A percentile compares a stretch with the other conserved stretches of the same genome.
These are phyloP conservation scores for Dermochelys coriacea DNA, from an alignment of 2,797 vertebrate species.

Conservation along the genomic window DNA sequence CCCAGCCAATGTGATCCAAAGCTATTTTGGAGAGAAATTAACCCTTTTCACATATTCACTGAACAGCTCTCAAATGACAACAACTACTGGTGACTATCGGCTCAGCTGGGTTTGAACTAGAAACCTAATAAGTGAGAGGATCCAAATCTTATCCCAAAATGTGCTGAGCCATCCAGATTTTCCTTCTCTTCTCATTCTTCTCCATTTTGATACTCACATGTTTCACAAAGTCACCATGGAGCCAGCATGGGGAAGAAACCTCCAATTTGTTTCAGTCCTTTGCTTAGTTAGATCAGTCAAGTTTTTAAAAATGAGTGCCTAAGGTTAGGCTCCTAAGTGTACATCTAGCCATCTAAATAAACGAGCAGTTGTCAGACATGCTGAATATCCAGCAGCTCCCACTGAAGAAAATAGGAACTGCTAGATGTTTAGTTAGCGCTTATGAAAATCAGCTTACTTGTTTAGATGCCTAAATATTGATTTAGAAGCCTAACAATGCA, in stretches of 20 bases:
- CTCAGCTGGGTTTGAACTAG: neutral
- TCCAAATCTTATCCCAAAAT: neutral
- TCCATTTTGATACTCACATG: neutral
- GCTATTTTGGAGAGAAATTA: neutral
- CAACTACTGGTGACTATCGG: neutral
- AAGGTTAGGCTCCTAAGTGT: neutral
- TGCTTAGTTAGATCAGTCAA: neutral
- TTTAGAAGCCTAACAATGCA: neutral
- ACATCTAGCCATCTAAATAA: neutral
- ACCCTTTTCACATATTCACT: neutral
- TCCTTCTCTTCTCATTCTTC: neutral
- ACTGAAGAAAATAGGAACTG: neutral
- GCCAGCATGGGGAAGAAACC: neutral
- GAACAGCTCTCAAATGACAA: neutral
- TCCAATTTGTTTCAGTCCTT: neutral
- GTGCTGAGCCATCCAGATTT: neutral
- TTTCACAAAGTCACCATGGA: neutral
- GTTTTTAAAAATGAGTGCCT: neutral
- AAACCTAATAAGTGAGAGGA: neutral
- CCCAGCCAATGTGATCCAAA: neutral
- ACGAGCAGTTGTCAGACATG: neutral
- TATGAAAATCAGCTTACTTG: neutral
- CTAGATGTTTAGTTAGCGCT: neutral
- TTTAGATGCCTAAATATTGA: neutral
- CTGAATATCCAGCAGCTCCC: neutral